Percentiles rank a stretch among this genome's conserved stretches.
phyloP scores from a whole-genome alignment of 2,888 invertebrate species.

The Euclidia mi region DNA sequence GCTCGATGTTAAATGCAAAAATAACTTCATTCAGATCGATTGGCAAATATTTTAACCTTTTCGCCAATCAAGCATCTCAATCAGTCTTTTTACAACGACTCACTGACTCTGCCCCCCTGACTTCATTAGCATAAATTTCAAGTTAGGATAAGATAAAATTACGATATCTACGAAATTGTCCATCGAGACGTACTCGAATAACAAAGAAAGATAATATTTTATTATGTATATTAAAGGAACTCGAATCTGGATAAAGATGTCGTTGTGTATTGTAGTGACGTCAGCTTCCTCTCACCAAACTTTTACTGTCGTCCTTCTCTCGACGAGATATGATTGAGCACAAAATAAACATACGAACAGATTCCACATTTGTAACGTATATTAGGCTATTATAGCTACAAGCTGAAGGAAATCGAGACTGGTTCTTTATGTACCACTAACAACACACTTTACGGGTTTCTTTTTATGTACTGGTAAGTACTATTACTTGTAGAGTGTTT shows the following conservation, averaged over 20 bases:
- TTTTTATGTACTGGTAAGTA: too few relatives aligned
- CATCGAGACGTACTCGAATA: conserved; percentile 39
- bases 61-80: conserved; percentile 32
- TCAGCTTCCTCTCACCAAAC: conserved; percentile 40
- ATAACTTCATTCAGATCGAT: too few relatives aligned
- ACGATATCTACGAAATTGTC: conserved; percentile 43
- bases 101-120: conserved; percentile 33
- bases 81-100: conserved; percentile 39
- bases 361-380: not conserved
- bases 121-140: conserved; percentile 53
- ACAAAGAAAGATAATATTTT: conserved; percentile 48
- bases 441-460: too few relatives aligned
- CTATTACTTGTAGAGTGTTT: too few relatives aligned
- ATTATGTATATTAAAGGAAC: conserved; percentile 33
- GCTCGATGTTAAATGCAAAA: too few relatives aligned
- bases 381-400: not conserved
- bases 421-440: too few relatives aligned
- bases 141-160: conserved; percentile 50
- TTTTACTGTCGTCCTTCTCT: conserved; percentile 34
- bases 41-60: not conserved
- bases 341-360: conserved; percentile 24
- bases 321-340: conserved; percentile 32
- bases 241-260: conserved; percentile 36
- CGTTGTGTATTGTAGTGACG: conserved; percentile 31
- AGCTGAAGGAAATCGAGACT: too few relatives aligned